Conservation (phyloP, 2,888 invertebrate genomes). For the Cyrtodaria siliqua region DNA sequence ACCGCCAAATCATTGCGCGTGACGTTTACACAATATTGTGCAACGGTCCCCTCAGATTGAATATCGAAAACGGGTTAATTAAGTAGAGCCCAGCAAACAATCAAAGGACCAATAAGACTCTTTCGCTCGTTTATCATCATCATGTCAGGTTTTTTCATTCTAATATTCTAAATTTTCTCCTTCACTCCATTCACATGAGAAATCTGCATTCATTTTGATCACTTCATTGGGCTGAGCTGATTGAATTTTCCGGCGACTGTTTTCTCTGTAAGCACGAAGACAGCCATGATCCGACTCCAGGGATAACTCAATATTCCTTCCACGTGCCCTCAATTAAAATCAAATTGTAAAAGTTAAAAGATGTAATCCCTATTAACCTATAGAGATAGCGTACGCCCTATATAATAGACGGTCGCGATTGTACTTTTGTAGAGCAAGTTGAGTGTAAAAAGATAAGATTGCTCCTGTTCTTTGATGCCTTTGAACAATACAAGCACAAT, state of each 20-base stretch:
- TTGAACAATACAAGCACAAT: neutral
- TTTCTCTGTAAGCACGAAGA: conserved; percentile 45
- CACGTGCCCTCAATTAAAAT: conserved; percentile 68
- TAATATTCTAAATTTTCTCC: conserved; percentile 65
- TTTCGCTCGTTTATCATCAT: conserved; percentile 63
- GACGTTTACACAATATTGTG: conserved; percentile 69
- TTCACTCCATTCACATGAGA: conserved; percentile 58
- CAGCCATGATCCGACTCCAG: conserved; percentile 35
- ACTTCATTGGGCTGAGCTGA: conserved; percentile 56
- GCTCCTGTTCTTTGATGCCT: neutral
- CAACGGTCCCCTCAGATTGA: conserved; percentile 60
- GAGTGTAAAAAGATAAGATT: neutral
- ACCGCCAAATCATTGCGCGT: conserved; percentile 61
- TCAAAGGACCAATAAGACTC: conserved; percentile 60
- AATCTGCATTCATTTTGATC: conserved; percentile 65
- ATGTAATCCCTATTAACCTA: conserved; percentile 65
- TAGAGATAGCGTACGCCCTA: conserved; percentile 30
- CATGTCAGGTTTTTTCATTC: conserved; percentile 63
- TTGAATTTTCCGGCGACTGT: conserved; percentile 63
- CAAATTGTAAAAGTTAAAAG: conserved; percentile 66
- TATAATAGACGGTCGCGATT: conserved; percentile 36
- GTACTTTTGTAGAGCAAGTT: neutral
- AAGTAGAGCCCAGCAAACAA: conserved; percentile 60
- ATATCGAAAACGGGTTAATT: conserved; percentile 62
- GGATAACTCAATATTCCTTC: conserved; percentile 54